Evolutionary conservation across 2,888 invertebrate genomes (phyloP), one percentile per base, ranked within the genome.

Genomic region (Drosophila demipolita): DNA sequence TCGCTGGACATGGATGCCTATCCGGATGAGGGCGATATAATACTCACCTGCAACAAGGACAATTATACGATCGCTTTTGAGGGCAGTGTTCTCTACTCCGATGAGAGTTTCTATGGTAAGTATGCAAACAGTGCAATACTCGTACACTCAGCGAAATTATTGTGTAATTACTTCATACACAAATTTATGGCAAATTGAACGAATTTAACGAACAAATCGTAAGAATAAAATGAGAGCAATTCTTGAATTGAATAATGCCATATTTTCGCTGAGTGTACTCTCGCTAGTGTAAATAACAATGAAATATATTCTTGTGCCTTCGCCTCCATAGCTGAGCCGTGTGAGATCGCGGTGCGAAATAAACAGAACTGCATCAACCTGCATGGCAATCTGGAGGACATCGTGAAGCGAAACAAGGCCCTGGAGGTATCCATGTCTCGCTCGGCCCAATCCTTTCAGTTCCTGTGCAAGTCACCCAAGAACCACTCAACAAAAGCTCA

Each of bases 41-140:
- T 98, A 93, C 95, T 98, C 80, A 98, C 98, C 75, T 98, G 98
- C 93, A 97, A 98, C 93, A 98, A 98, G 94, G 97, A 98, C 93
- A 98, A 98, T 94, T 98, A 98, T 93, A 98, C 98, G 78, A 98
- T 98, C 91, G 98, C 98, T 82, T 98, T 98, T 90, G 98, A 98
- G 94, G 98, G 97, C 91, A 97, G 97, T 89, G 96, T 96, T 80
- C 96, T 96, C 94, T 97, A 96, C 93, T 97, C 97, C 62, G 97
- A 97, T 93, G 97, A 96, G 92, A 96, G 96, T 91, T 96, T 96
- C 93, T 96, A 96, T 93, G 94, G 93, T 93, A 74, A 88, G 89
- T 83, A 0, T 15, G 23, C 5, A 9, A 33, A 33, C 12, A 17
- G 32, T 12, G 45, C 45, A 45, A 38, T 38, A 2, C 23, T 23